Evolutionary conservation across 2,113 vertebrate genomes (phyloP).

Genomic region (Archocentrus centrarchus): DNA sequence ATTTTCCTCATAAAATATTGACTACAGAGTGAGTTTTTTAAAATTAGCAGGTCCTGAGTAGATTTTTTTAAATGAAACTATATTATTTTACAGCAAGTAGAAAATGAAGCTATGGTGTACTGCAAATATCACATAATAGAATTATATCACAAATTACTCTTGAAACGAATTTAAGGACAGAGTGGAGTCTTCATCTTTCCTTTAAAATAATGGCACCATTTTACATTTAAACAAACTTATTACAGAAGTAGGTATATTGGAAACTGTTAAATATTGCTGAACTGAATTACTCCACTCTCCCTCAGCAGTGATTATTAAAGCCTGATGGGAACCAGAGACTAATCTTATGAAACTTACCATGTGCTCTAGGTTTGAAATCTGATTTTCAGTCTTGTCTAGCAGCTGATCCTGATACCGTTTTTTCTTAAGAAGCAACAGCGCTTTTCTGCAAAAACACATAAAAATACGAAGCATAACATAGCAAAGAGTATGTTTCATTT

Average conservation of each 20-base stretch:
- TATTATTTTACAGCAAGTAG: not conserved
- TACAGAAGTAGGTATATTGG: not conserved
- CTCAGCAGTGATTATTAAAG: not conserved
- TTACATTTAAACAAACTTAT: not conserved
- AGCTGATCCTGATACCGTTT: constrained; percentile 93
- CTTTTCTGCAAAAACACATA: constrained; percentile 80
- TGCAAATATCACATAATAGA: not conserved
- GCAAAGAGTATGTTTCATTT: not conserved
- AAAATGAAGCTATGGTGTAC: not conserved
- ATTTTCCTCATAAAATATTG: not conserved
- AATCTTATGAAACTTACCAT: constrained; percentile 83
- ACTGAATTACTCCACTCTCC: not conserved
- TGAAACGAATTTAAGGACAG: not conserved
- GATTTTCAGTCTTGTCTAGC: constrained; percentile 89
- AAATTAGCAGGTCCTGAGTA: too few relatives aligned
- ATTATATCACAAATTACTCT: not conserved
- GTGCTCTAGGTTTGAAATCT: constrained; percentile 91
- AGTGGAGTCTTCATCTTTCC: not conserved
- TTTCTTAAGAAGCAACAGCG: constrained; percentile 92
- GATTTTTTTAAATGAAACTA: not conserved
- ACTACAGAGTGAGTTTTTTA: not conserved
- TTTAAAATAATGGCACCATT: not conserved
- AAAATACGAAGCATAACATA: not conserved
- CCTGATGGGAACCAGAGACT: not conserved
- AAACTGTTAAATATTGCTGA: not conserved